Evolutionary conservation across 2,113 vertebrate genomes (phyloP), one percentile per base, ranked within the genome.

Genomic region (Perognathus longimembris): DNA sequence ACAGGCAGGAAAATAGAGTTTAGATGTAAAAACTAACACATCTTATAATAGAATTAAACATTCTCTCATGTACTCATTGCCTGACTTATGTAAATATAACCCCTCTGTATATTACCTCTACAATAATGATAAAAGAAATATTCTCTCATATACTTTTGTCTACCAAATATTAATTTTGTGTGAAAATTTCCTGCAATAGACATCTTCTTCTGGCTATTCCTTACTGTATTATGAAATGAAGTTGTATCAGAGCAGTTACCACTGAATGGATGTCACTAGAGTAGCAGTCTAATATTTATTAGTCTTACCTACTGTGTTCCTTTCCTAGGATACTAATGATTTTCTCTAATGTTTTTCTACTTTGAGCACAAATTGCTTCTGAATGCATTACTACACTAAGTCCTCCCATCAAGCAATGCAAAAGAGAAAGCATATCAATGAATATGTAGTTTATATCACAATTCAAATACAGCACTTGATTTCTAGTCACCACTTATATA

Each of bases 261-360:
- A n/a, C 32, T 78, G 63, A 82, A 66, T n/a, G 4, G 32, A 91
- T 90, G 42, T 90, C 88, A 63, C 50, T 0, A 0, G 22, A 10
- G 42, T 28, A 2, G 22, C 5, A 5, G 22, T 50, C 24, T 75
- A 69, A 84, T 54, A 38, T 61, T 69, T 85, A 82, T 88, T 92
- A 80, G n/a, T 32, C 28, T 90, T 80, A 70, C 28, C 30, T 69
- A 57, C 59, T 94, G 73, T 87, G 79, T 90, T 88, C 76, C 32
- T 83, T 76, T 74, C 38, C 17, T 76, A 57, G 70, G 88, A 85
- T 95, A 88, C 6, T 77, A 76, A 84, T 64, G 89, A 74, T 90
- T 93, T 92, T 86, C 36, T 86, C 45, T 93, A 92, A 84, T 93
- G 69, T 12, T 89, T 92, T 96, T 86, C 80, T 42, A 78, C 57